phyloP scores from a whole-genome alignment of 2,113 vertebrate species.

The Gambusia holbrooki region DNA sequence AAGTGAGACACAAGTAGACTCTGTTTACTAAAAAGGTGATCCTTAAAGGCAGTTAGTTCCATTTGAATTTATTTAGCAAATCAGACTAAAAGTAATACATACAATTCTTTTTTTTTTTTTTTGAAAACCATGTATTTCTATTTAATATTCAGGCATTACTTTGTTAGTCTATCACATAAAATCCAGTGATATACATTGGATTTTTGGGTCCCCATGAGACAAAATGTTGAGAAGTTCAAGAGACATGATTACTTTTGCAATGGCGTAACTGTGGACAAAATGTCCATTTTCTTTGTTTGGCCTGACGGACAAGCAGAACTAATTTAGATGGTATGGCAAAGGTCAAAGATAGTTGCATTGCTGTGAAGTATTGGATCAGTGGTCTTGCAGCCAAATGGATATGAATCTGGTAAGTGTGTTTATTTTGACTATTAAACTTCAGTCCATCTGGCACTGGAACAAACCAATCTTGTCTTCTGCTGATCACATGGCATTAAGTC shows the following conservation, averaged over 20 bases:
- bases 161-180: not conserved
- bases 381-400: not conserved
- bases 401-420: not conserved
- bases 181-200: not conserved
- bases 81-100: too few relatives aligned
- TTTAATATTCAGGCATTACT: not conserved
- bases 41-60: too few relatives aligned
- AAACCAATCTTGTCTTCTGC: not conserved
- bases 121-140: too few relatives aligned
- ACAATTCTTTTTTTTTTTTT: too few relatives aligned
- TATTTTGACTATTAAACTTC: constrained; percentile 11
- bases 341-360: not conserved
- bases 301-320: not conserved
- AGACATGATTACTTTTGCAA: not conserved
- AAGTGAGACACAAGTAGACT: too few relatives aligned
- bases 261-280: not conserved
- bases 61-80: too few relatives aligned
- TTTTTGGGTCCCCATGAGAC: too few relatives aligned
- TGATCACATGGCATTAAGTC: not conserved
- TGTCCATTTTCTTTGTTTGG: not conserved
- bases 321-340: not conserved
- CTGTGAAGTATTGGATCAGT: not conserved
- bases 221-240: not conserved
- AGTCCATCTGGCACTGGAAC: not conserved
- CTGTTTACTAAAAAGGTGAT: too few relatives aligned